Base-by-base conservation (phyloP, 2,888 invertebrate species). In the Mesorhabditis sp. region DNA sequence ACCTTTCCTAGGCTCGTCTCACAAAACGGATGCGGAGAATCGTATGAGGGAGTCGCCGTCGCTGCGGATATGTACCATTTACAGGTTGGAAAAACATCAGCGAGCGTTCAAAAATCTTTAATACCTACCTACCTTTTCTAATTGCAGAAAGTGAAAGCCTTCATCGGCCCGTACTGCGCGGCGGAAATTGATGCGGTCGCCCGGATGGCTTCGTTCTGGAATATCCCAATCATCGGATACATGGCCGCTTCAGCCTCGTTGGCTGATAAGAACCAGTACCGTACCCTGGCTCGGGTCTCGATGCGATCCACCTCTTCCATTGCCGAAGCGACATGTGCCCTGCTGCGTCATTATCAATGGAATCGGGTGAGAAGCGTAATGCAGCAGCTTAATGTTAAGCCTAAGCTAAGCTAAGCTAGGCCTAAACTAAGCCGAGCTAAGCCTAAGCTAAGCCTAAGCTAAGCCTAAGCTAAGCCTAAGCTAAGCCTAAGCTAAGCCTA, bases 151-250 rank as follows among this genome's bases (percentile, higher is more conserved):
- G 79, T 84, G 3, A 80, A 82, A 67, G 80, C 78, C 5, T 83
- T 83, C 68, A 80, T 83, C 67, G 83, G 83, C 28, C 83, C 83
- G 4, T 83, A 83, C 65, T 83, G 83, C 74, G 81, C 79, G 62
- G 80, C 80, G 77, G 82, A 82, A 74, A 76, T 82, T 74, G 83
- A 83, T 45, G 83, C 83, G 15, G 83, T 83, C 5, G 83, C 82
- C 42, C 72, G 83, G 65, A 83, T 83, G 83, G 80, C 81, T n/a
- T 76, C 81, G 2, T 83, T 80, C 69, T 83, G 83, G 83, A 84
- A 83, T 66, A 77, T 83, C 66, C 82, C 83, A 5, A 80, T 82
- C 44, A 80, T 83, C 64, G 80, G 81, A 1, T 83, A 83, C 68
- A 84, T 84, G 83, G 80, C 81, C 4, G 73, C 80, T 28, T 76